These are phyloP conservation scores for Cheilosia variabilis DNA, from an alignment of 2,888 invertebrate species.

Conservation along the genomic window DNA sequence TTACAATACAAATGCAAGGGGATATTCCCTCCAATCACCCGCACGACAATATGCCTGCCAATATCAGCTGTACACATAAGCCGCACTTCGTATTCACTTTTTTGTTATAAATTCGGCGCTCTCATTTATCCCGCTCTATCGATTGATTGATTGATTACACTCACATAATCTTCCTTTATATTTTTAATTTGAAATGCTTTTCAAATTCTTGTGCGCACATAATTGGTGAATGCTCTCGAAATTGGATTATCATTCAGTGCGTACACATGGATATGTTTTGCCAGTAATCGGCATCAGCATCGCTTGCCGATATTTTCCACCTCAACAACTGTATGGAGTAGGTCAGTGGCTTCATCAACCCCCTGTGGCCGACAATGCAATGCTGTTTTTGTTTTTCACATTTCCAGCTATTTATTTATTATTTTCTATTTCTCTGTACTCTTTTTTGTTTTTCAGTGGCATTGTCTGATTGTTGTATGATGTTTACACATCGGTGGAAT, in stretches of 20 bases:
- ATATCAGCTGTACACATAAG: not conserved
- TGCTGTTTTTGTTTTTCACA: constrained; percentile 13
- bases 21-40: too few relatives aligned
- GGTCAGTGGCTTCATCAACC: constrained; percentile 61
- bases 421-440: not conserved
- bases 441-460: constrained; percentile 39
- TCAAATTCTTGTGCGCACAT: constrained; percentile 54
- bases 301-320: constrained; percentile 59
- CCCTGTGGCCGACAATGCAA: not conserved
- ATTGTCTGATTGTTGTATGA: constrained; percentile 65
- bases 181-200: constrained; percentile 66
- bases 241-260: constrained; percentile 69
- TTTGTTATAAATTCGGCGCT: not conserved
- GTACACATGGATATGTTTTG: constrained; percentile 44
- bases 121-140: not conserved
- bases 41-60: not conserved
- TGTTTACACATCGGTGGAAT: constrained; percentile 65
- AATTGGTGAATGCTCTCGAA: constrained; percentile 70
- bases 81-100: not conserved
- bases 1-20: too few relatives aligned
- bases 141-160: constrained; percentile 68
- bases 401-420: constrained; percentile 11
- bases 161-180: constrained; percentile 55
- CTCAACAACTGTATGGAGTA: constrained; percentile 61
- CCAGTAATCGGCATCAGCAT: constrained; percentile 31